Conservation (phyloP, 2,113 vertebrate genomes). For the Microtus ochrogaster region DNA sequence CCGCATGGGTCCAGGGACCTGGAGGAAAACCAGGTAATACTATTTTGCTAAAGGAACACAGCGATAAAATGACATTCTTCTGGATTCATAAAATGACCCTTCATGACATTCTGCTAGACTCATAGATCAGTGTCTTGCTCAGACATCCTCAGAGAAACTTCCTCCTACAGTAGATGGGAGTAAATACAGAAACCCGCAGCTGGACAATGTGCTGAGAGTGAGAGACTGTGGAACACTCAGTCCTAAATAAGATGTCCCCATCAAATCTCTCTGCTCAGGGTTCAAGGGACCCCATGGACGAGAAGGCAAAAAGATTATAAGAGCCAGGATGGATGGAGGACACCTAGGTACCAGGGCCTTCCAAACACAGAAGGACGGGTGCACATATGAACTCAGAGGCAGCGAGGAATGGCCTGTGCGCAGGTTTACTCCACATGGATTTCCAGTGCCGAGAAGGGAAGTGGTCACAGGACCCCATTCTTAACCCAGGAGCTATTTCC, state of each 20-base stretch:
- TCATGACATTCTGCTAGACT: not conserved
- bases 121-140: not conserved
- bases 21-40: not conserved
- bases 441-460: not conserved
- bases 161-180: not conserved
- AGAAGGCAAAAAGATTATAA: not conserved
- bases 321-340: not conserved
- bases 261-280: not conserved
- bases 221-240: not conserved
- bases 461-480: not conserved
- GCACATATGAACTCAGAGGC: not conserved
- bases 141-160: not conserved
- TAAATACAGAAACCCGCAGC: not conserved
- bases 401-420: too few relatives aligned
- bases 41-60: not conserved
- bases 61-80: not conserved
- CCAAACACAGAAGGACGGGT: not conserved
- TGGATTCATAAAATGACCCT: not conserved
- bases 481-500: not conserved
- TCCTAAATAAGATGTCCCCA: not conserved
- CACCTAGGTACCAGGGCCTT: not conserved
- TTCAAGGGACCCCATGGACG: not conserved
- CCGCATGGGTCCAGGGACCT: not conserved
- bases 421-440: not conserved
- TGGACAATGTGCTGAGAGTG: too few relatives aligned